Evolutionary conservation across 35 echinoderm and acorn worm species (phyloP).

Genomic region (Lytechinus variegatus): DNA sequence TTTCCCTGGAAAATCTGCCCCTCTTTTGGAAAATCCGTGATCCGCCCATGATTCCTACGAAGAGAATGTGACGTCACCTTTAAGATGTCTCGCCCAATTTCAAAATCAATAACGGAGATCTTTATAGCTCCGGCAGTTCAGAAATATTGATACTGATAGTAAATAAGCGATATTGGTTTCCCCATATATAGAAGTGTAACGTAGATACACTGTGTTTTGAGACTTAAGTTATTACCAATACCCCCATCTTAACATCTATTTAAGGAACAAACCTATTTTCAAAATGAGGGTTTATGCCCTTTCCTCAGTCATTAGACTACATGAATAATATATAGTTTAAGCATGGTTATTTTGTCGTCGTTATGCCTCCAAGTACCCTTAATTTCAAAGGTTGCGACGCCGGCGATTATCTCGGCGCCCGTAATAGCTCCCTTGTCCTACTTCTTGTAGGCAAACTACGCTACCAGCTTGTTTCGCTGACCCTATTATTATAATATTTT

Average conservation of each 20-base stretch:
- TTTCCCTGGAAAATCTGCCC: too few relatives aligned
- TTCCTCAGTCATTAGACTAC: background rate
- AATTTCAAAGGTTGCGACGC: background rate
- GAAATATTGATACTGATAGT: too few relatives aligned
- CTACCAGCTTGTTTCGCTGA: background rate
- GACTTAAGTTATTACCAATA: background rate
- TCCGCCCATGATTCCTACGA: too few relatives aligned
- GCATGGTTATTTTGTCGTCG: background rate
- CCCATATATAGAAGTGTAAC: too few relatives aligned
- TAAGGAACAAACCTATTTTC: background rate
- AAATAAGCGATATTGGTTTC: too few relatives aligned
- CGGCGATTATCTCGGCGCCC: background rate
- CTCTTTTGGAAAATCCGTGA: too few relatives aligned
- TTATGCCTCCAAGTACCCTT: background rate
- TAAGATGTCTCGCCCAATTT: too few relatives aligned
- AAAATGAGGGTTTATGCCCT: background rate
- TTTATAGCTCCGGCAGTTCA: too few relatives aligned
- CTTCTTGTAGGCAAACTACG: background rate
- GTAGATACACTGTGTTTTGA: background rate
- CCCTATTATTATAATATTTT: background rate
- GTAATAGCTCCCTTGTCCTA: background rate
- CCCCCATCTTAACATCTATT: background rate
- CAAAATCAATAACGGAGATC: too few relatives aligned
- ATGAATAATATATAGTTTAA: background rate
- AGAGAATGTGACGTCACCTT: too few relatives aligned